These are phyloP conservation scores for Petromus typicus DNA, from an alignment of 2,113 vertebrate species.

Conservation along the genomic window DNA sequence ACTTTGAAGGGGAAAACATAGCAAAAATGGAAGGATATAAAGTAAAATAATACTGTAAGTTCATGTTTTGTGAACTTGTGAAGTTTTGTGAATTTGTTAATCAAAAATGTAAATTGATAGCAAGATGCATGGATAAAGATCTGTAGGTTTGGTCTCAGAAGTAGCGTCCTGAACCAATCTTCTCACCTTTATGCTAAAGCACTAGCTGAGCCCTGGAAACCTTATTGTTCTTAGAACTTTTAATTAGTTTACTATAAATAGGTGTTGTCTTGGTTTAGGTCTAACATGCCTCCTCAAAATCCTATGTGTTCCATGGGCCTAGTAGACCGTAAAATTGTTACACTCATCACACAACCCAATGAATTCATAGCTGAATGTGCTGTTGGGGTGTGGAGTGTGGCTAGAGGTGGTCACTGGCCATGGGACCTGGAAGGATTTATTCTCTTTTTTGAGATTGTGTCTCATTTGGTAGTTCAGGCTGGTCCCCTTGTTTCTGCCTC, in stretches of 20 bases:
- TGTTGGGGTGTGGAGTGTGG: not conserved
- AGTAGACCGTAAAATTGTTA: too few species aligned
- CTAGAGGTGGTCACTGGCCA: not conserved
- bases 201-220: not conserved
- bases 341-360: not conserved
- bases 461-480: too few species aligned
- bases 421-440: not conserved
- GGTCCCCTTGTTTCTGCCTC: too few species aligned
- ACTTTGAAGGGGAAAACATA: conserved; percentile 49
- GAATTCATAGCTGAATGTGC: not conserved
- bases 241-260: not conserved
- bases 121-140: not conserved
- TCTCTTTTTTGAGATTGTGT: too few species aligned
- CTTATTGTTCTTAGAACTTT: not conserved
- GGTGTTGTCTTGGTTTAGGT: not conserved
- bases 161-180: not conserved
- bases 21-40: not conserved
- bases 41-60: conserved; percentile 53
- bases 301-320: not conserved
- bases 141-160: conserved; percentile 21
- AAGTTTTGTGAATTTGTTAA: conserved; percentile 6
- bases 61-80: conserved; percentile 1
- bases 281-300: not conserved
- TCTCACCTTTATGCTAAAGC: not conserved
- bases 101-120: not conserved